These are phyloP conservation scores for Athalia rosae DNA, from an alignment of 2,888 invertebrate species.

Conservation along the genomic window DNA sequence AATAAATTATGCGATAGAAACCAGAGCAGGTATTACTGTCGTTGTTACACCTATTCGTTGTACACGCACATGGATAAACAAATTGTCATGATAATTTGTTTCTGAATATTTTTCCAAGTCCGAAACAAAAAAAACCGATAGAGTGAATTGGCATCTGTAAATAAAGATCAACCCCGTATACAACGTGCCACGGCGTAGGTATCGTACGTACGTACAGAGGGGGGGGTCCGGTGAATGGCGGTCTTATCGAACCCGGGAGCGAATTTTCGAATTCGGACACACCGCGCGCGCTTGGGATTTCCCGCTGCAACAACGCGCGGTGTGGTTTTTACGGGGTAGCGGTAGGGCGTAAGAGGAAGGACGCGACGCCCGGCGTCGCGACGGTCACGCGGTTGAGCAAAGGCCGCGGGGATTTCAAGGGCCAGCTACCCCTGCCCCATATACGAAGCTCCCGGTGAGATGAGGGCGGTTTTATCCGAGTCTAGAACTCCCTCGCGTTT, in stretches of 20 bases:
- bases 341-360: too few relatives aligned
- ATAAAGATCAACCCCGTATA: not conserved
- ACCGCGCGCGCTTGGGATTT: conserved; percentile 17
- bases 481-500: not conserved
- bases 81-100: too few relatives aligned
- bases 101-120: too few relatives aligned
- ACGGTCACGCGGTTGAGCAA: not conserved
- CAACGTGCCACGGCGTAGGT: not conserved
- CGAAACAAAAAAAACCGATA: too few relatives aligned
- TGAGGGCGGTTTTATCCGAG: not conserved
- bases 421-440: not conserved
- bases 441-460: not conserved
- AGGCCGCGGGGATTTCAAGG: conserved; percentile 21
- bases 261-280: conserved; percentile 49
- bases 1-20: too few relatives aligned
- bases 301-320: not conserved
- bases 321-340: too few relatives aligned
- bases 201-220: too few relatives aligned
- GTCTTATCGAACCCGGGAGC: conserved; percentile 51
- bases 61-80: too few relatives aligned
- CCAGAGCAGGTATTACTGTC: too few relatives aligned
- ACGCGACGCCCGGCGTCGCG: not conserved
- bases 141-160: too few relatives aligned
- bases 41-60: too few relatives aligned
- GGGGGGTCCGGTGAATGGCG: conserved; percentile 45